Evolutionary conservation across 2,113 vertebrate genomes (phyloP), one percentile per base, ranked within the genome.

Genomic region (Oreotrochilus melanogaster): DNA sequence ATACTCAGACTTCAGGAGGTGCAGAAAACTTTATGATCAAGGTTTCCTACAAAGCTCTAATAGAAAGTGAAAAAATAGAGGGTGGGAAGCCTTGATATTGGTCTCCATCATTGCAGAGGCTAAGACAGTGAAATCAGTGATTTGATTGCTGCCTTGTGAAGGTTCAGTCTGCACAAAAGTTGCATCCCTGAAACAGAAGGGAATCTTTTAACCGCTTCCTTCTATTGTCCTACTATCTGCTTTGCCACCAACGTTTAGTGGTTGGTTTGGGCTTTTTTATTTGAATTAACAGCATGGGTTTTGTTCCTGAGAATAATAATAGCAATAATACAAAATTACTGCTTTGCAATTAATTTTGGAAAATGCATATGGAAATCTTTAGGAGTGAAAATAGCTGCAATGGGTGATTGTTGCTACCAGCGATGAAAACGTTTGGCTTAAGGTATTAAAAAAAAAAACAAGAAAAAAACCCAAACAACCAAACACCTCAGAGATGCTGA

Each of bases 161-260:
- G 33, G 45, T 89, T 95, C 45, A 31, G 61, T 69, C 65, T 78
- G 22, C 51, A 35, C 45, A 67, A 50, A 90, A 87, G 39, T 65
- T 27, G 1, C 88, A 92, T 95, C 62, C n/a, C 11, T 79, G 51
- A 96, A 96, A 95, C 9, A 60, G 96, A 93, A 93, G 88, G 89
- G 92, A 96, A 94, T 91, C 67, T 97, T 95, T 96, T 85, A 83
- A 75, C 65, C 81, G 80, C 89, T 98, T 98, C 97, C 97, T 96
- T 81, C 95, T 89, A 92, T 97, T 98, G 97, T 97, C 93, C 96
- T 96, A 91, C 95, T 97, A 80, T 92, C 96, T 97, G 91, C 94
- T 94, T 88, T 92, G 92, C 90, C 86, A 94, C 79, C 45, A 8
- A 60, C 93, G 62, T 94, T 96, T 91, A 18, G 17, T 47, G 45